These are phyloP conservation scores for Physocephala rufipes DNA, from an alignment of 2,888 invertebrate genomes.

Conservation along the genomic window DNA sequence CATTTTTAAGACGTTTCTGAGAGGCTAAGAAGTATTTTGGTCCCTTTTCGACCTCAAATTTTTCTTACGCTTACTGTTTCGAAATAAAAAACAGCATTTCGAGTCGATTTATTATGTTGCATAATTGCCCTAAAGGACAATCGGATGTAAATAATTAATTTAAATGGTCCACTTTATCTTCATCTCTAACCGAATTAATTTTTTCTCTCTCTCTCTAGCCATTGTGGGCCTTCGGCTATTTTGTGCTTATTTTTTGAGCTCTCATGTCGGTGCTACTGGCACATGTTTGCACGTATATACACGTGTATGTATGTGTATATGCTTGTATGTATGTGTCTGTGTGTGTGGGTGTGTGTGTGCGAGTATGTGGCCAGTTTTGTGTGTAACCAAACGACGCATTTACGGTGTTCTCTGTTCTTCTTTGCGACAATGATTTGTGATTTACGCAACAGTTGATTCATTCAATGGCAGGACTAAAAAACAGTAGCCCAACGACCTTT, in stretches of 20 bases:
- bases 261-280: conserved; percentile 33
- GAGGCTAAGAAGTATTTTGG: too few species aligned
- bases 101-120: conserved; percentile 50
- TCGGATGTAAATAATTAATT: conserved; percentile 51
- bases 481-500: too few species aligned
- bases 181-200: too few species aligned
- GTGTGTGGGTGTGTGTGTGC: too few species aligned
- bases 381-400: too few species aligned
- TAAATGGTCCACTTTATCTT: conserved; percentile 46
- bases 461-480: background rate
- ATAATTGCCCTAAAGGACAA: conserved; percentile 48
- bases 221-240: conserved; percentile 13
- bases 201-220: background rate
- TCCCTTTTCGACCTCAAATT: too few species aligned
- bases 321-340: too few species aligned
- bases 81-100: background rate
- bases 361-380: too few species aligned
- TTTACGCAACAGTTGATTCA: background rate
- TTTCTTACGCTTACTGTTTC: too few species aligned
- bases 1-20: too few species aligned
- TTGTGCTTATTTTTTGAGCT: conserved; percentile 26
- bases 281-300: too few species aligned
- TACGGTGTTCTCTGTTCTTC: conserved; percentile 7
- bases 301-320: too few species aligned
- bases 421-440: background rate